Base-by-base conservation (phyloP, 2,888 invertebrate species). In the Agriopis aurantiaria region DNA sequence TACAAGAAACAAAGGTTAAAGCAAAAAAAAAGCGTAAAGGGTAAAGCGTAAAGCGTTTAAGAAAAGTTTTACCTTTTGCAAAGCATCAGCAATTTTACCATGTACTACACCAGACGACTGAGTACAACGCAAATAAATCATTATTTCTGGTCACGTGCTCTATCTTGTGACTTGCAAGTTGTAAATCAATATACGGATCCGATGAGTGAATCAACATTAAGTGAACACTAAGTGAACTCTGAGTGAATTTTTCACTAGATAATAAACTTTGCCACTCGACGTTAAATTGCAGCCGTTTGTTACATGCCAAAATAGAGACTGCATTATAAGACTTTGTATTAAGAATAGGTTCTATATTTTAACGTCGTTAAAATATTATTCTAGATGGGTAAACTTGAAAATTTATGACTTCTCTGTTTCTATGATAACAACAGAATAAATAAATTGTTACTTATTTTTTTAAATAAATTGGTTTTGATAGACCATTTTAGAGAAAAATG, bases 61-160 rank as follows among this genome's bases (percentile, higher is more conserved):
- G 17, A 23, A 23, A 23, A 23, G 17, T 33, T 33, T 33, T 33
- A 33, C 33, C 5, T 33, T 33, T 33, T 33, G 33, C 33, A 33
- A 33, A 33, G 61, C 3, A 57, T 69, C 46, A 52, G 5, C 0
- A 45, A 0, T 53, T 65, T 61, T 41, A 10, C 52, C 14, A 11
- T 65, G 8, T 61, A 65, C 65, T 65, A 14, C 45, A 43, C 17
- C 17, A 9, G 33, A n/a, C n/a, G n/a, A 14, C 52, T 14, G 51
- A 49, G 61, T 40, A 52, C 45, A 41, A 52, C 56, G 52, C 66
- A 69, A 70, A 75, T 64, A 60, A 69, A 64, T 74, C 57, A 66
- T 70, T 77, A 75, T 76, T 77, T 75, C 55, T 48, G 45, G 71
- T 74, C 76, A 75, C 78, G 75, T 78, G 71, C 59, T 53, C 41